These are phyloP conservation scores for Dysmachus trigonus DNA, from an alignment of 2,888 invertebrate species.

Conservation along the genomic window DNA sequence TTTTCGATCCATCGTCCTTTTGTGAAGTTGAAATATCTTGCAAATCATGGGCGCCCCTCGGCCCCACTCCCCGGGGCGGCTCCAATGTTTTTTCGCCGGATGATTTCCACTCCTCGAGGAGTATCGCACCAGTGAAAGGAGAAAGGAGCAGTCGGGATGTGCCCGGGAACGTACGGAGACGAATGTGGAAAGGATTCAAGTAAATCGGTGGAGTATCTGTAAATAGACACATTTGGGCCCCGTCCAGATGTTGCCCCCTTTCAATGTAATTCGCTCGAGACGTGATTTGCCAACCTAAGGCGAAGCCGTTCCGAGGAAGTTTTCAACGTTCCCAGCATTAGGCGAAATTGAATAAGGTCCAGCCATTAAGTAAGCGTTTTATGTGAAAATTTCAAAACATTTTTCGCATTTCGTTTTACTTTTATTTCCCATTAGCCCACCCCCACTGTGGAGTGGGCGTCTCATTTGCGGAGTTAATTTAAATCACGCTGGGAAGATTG, in stretches of 20 bases:
- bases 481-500: background rate
- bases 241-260: conserved; percentile 40
- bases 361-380: background rate
- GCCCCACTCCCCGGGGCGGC: background rate
- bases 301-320: background rate
- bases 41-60: conserved; percentile 20
- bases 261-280: conserved; percentile 26
- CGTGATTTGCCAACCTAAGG: conserved; percentile 26
- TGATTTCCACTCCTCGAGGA: background rate
- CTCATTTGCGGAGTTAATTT: background rate
- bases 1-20: conserved; percentile 29
- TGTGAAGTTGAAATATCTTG: conserved; percentile 40
- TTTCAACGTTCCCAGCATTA: background rate
- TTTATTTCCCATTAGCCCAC: background rate
- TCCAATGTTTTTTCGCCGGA: background rate
- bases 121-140: background rate
- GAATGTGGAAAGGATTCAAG: conserved; percentile 12
- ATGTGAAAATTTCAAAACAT: background rate
- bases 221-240: conserved; percentile 38
- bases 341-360: conserved; percentile 6
- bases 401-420: background rate
- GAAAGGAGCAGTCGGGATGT: background rate
- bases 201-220: conserved; percentile 30
- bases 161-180: background rate
- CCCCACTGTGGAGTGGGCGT: background rate